These are phyloP conservation scores for Scleropages formosus DNA, from an alignment of 2,797 vertebrate species.

Conservation along the genomic window DNA sequence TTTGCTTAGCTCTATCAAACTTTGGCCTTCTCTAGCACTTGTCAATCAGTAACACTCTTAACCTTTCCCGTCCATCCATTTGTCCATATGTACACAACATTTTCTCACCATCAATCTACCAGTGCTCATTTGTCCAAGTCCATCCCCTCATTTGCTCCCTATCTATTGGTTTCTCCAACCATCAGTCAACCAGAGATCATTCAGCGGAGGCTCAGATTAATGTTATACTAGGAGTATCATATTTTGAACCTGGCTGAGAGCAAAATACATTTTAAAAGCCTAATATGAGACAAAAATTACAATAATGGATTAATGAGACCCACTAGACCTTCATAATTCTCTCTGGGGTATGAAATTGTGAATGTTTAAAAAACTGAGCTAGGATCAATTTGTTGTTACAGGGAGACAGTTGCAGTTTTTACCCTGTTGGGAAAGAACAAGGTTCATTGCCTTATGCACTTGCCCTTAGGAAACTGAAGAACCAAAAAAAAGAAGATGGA, in stretches of 20 bases:
- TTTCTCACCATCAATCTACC: background rate
- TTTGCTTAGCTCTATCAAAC: background rate
- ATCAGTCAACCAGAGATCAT: background rate
- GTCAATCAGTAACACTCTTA: background rate
- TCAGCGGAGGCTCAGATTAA: background rate
- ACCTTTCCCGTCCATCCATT: background rate
- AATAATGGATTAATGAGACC: background rate
- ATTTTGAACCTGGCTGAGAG: background rate
- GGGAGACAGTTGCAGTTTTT: background rate
- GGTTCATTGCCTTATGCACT: slow-evolving; percentile 7
- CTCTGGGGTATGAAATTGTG: background rate
- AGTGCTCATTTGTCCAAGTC: background rate
- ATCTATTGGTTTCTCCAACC: background rate
- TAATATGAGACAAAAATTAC: background rate
- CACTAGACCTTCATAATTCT: background rate
- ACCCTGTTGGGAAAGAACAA: background rate
- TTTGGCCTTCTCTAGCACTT: background rate
- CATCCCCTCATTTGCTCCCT: background rate
- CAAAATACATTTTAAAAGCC: background rate
- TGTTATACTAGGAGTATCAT: background rate
- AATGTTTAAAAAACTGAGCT: background rate
- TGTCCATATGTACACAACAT: background rate
- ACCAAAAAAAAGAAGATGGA: slow-evolving; percentile 45
- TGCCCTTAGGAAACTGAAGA: slow-evolving; percentile 32
- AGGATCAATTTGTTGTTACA: background rate